Base-by-base conservation (phyloP, 2,888 invertebrate species). In the Tetragnatha montana region DNA sequence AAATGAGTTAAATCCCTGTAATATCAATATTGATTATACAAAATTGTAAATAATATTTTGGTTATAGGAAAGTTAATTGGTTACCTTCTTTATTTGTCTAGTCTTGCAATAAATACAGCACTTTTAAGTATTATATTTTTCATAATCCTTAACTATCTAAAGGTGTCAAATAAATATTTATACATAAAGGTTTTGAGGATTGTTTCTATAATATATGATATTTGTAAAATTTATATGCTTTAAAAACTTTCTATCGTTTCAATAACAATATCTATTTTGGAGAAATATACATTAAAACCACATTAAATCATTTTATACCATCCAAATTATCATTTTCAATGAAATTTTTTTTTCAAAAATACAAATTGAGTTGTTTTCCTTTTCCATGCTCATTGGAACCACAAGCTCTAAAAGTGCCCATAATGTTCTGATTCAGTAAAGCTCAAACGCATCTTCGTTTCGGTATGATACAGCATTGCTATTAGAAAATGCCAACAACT, bases 381-480 rank as follows among this genome's bases (percentile, higher is more conserved):
- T 73, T 68, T 68, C 22, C 75, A 60, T n/a, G 21, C 8, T 82
- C 82, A 19, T 75, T 22, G 19, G 47, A 47, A 68, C 68, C 17
- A 4, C 68, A 83, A 75, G 83, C 75, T 68, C 75, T 75, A 76
- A 19, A 35, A 60, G 68, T 68, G 35, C 47, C n/a, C 49, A 68
- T 68, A 51, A 69, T 69, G 68, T 60, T 60, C 51, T 73, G 73
- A 60, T 79, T 73, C n/a, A 35, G 60, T 86, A 74, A 86, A 86
- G 86, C 86, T 86, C 86, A 74, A 80, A 71, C 73, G 73, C 21
- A 74, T 12, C 21, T 35, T 69, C 19, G 50, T 71, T 60, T 80
- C 19, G 8, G 17, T 60, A 75, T 17, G 35, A 35, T 60, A 73
- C 86, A 86, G 74, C 86, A 35, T 35, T 35, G 1, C 35, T 35